A percentile compares a stretch with the other conserved stretches of the same genome.
These are phyloP conservation scores for Nipponia nippon DNA, from an alignment of 2,113 vertebrate genomes.

Conservation along the genomic window DNA sequence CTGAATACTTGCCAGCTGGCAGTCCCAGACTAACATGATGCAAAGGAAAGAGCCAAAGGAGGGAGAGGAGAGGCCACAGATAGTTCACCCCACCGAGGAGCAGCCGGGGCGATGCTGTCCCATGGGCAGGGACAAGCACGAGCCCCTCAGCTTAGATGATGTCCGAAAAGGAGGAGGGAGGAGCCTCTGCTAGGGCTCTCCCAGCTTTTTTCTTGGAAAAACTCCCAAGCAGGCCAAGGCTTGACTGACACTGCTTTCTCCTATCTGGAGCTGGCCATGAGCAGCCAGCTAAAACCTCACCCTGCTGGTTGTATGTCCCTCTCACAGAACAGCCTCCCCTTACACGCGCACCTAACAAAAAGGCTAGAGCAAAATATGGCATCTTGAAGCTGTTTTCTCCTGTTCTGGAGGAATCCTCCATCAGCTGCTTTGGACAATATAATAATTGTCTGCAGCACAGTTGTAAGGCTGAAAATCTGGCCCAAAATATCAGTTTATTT, in stretches of 20 bases:
- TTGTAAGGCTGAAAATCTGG: neutral
- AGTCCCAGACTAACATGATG: neutral
- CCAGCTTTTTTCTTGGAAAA: neutral
- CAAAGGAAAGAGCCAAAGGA: neutral
- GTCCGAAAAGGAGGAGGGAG: accelerated
- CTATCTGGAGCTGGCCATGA: neutral
- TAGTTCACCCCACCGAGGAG: accelerated
- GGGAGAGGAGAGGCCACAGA: neutral
- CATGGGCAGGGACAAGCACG: accelerated
- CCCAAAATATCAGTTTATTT: conserved; percentile 68
- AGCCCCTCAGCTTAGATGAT: neutral
- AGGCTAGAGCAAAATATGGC: neutral
- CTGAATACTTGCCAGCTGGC: neutral
- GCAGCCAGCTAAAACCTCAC: neutral
- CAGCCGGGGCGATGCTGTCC: accelerated
- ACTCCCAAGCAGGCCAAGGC: neutral
- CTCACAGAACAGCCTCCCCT: neutral
- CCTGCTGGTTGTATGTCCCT: neutral
- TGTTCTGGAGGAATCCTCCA: neutral
- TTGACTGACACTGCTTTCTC: neutral
- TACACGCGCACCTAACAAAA: neutral
- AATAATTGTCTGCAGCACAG: neutral
- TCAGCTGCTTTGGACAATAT: neutral
- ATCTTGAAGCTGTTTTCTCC: neutral
- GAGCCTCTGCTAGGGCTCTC: neutral